Percentiles rank a stretch among this genome's conserved stretches.
phyloP scores from a whole-genome alignment of 2,888 invertebrate genomes.

The Mystacides longicornis region DNA sequence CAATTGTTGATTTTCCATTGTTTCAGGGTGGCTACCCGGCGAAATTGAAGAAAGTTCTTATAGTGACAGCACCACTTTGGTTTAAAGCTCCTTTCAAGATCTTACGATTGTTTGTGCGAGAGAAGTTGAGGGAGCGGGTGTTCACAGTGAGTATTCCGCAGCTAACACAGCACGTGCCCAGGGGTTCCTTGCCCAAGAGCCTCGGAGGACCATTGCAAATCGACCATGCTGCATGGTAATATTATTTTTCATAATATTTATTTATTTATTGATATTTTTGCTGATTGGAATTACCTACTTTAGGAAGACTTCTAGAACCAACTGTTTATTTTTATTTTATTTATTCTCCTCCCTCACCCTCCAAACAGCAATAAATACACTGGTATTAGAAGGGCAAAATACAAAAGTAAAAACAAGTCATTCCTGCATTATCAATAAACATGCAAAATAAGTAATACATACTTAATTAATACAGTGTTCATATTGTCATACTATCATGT shows the following conservation, averaged over 20 bases:
- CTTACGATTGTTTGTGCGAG: constrained; percentile 86
- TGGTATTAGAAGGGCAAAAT: too few species aligned
- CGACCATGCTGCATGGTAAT: constrained; percentile 86
- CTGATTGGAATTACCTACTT: too few species aligned
- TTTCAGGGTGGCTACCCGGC: constrained; percentile 95
- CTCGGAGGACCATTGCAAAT: constrained; percentile 82
- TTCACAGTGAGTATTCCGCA: constrained; percentile 91
- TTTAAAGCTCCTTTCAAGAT: constrained; percentile 97
- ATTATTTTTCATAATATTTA: constrained; percentile 24
- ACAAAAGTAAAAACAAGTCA: too few species aligned
- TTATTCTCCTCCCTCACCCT: too few species aligned
- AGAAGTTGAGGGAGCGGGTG: constrained; percentile 91
- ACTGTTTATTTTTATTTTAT: too few species aligned
- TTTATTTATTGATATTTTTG: neutral
- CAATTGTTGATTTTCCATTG: constrained; percentile 22
- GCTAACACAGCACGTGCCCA: constrained; percentile 81
- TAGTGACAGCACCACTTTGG: constrained; percentile 96
- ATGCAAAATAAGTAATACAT: too few species aligned
- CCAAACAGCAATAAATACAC: too few species aligned
- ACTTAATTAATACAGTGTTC: too few species aligned
- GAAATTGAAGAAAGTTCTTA: constrained; percentile 91
- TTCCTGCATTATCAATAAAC: too few species aligned
- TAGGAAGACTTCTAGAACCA: too few species aligned
- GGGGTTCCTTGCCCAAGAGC: constrained; percentile 78
- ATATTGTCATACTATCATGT: too few species aligned